A percentile compares a stretch with the other conserved stretches of the same genome.
Conservation (phyloP, 2,113 vertebrate species). For the Nesoenas mayeri region DNA sequence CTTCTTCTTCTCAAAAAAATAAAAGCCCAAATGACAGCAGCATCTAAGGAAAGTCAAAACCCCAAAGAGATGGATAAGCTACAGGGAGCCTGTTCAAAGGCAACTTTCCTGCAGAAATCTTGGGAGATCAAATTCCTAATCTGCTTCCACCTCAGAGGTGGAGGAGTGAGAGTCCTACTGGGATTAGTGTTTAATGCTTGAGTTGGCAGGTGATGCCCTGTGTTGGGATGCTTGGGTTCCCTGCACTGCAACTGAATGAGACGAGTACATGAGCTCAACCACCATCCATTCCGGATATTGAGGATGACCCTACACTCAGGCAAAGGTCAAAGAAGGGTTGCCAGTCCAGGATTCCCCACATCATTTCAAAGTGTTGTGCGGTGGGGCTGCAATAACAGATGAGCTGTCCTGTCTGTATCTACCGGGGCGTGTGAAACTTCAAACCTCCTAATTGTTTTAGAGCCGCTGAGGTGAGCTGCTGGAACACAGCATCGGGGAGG, state of each 20-base stretch:
- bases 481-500: neutral
- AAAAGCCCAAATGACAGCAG: neutral
- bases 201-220: conserved; percentile 3
- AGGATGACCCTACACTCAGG: conserved; percentile 49
- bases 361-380: neutral
- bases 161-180: neutral
- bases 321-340: conserved; percentile 31
- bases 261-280: neutral
- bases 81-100: neutral
- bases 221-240: neutral
- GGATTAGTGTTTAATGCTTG: conserved; percentile 47
- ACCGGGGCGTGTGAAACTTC: conserved; percentile 51
- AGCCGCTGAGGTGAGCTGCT: conserved; percentile 19
- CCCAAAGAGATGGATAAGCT: neutral
- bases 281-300: conserved; percentile 68
- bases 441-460: conserved; percentile 72
- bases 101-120: neutral
- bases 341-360: conserved; percentile 58
- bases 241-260: neutral
- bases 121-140: conserved; percentile 41
- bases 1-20: neutral
- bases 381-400: conserved; percentile 55
- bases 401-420: conserved; percentile 45
- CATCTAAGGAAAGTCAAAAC: neutral
- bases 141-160: neutral